Evolutionary conservation across 1,140 invertebrate genomes (phyloP).

Genomic region (Marisa cornuarietis): DNA sequence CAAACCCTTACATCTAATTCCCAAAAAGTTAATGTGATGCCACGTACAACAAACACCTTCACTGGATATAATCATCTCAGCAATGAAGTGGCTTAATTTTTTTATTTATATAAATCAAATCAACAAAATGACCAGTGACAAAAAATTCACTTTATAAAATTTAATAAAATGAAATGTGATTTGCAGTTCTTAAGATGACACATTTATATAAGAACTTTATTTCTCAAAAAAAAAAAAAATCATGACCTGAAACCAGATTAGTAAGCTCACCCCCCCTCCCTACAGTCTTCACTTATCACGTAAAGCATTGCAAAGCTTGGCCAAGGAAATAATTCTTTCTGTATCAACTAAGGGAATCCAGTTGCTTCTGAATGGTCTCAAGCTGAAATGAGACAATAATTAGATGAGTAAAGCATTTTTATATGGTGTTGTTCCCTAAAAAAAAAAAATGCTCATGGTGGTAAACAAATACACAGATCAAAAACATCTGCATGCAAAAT

Average conservation of each 20-base stretch:
- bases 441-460: slow-evolving; percentile 2
- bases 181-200: background rate
- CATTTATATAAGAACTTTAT: background rate
- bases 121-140: background rate
- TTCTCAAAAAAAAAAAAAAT: background rate
- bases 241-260: background rate
- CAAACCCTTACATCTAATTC: background rate
- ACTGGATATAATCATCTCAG: too few species aligned
- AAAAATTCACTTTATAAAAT: background rate
- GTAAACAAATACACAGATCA: background rate
- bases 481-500: background rate
- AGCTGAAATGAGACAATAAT: slow-evolving; percentile 33
- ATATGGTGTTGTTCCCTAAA: background rate
- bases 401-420: too few species aligned
- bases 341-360: slow-evolving; percentile 35
- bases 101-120: background rate
- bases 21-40: background rate
- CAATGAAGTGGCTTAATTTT: background rate
- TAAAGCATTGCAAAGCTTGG: background rate
- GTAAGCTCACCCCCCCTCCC: background rate
- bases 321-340: background rate
- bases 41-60: too few species aligned
- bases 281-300: background rate
- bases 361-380: slow-evolving; percentile 50
- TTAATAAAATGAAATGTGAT: background rate